A percentile compares a stretch with the other conserved stretches of the same genome.
Evolutionary conservation across 2,113 vertebrate genomes (phyloP).

Genomic region (Neopipo cinnamomea): DNA sequence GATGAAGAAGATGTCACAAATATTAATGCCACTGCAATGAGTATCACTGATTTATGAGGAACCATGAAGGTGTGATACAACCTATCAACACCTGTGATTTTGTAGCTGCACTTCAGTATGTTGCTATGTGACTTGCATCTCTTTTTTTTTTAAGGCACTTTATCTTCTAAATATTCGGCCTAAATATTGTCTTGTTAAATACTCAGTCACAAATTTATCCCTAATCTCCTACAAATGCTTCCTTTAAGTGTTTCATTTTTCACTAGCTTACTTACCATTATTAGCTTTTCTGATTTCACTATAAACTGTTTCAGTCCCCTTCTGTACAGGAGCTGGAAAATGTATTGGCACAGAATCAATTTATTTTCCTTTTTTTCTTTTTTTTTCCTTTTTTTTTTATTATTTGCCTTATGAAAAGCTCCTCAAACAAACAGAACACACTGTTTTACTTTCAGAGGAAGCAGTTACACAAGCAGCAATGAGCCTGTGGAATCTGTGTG

Average conservation of each 20-base stretch:
- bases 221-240: background rate
- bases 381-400: too few relatives aligned
- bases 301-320: conserved; percentile 79
- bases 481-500: background rate
- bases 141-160: background rate
- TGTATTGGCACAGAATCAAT: conserved; percentile 67
- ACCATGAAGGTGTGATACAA: background rate
- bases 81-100: background rate
- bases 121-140: background rate
- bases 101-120: background rate
- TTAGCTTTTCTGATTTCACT: conserved; percentile 79
- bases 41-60: background rate
- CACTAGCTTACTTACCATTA: conserved; percentile 73
- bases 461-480: background rate
- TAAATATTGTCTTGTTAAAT: background rate
- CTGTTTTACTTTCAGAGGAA: conserved; percentile 6
- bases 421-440: conserved; percentile 37
- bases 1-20: background rate
- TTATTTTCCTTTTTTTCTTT: background rate
- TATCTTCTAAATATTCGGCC: background rate
- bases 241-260: conserved; percentile 22
- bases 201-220: background rate
- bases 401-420: conserved; percentile 1
- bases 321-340: conserved; percentile 77
- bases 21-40: background rate